These are phyloP conservation scores for Acronicta aceris DNA, from an alignment of 2,888 invertebrate species.

Conservation along the genomic window DNA sequence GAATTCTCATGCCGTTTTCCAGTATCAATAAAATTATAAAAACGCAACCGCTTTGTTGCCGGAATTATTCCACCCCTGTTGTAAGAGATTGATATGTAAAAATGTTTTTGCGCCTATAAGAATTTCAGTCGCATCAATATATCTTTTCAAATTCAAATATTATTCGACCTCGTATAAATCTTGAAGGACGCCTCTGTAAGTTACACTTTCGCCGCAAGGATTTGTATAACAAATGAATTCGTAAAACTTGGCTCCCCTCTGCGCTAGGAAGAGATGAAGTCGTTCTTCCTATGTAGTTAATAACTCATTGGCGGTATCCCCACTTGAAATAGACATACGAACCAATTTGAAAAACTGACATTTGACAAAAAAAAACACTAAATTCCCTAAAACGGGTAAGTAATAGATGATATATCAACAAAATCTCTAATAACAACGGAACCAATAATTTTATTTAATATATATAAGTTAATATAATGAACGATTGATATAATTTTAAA, in stretches of 20 bases:
- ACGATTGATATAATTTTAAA: too few species aligned
- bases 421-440: too few species aligned
- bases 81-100: slow-evolving; percentile 50
- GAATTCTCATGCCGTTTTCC: background rate
- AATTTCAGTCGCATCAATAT: slow-evolving; percentile 46
- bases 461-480: too few species aligned
- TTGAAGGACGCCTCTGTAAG: slow-evolving; percentile 2
- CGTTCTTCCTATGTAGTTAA: background rate
- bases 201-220: slow-evolving; percentile 7
- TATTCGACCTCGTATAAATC: slow-evolving; percentile 19
- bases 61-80: slow-evolving; percentile 33
- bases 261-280: background rate
- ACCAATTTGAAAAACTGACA: too few species aligned
- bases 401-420: too few species aligned
- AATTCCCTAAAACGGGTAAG: too few species aligned
- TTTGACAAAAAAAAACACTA: too few species aligned
- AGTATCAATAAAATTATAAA: background rate
- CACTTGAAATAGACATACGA: too few species aligned
- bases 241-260: slow-evolving; percentile 2
- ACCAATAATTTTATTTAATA: too few species aligned
- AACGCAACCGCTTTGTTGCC: slow-evolving; percentile 9
- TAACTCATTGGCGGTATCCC: too few species aligned
- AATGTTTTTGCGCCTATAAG: slow-evolving; percentile 44
- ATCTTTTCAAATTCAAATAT: slow-evolving; percentile 56
- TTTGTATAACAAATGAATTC: slow-evolving; percentile 17